A percentile compares a stretch with the other conserved stretches of the same genome.
Evolutionary conservation across 2,113 vertebrate species (phyloP).

Genomic region (Eubucco bourcierii): DNA sequence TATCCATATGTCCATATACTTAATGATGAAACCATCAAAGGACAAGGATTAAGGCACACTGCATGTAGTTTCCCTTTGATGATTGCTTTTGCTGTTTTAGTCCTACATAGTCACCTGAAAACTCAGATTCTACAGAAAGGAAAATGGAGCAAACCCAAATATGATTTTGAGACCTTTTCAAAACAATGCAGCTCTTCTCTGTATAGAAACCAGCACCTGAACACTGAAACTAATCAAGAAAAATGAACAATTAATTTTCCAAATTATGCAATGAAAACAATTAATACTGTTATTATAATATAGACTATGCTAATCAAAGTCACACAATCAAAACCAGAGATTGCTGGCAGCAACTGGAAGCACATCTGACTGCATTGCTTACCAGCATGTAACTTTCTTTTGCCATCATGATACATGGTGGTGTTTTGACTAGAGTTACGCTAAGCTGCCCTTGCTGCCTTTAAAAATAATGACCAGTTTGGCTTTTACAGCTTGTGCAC

Average conservation of each 20-base stretch:
- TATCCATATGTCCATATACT: neutral
- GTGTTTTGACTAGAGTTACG: neutral
- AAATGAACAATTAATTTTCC: neutral
- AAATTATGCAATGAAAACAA: neutral
- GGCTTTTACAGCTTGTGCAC: neutral
- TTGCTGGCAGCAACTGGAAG: neutral
- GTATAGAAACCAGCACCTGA: rapidly evolving
- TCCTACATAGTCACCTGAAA: neutral
- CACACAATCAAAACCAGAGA: neutral
- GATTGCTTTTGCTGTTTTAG: neutral
- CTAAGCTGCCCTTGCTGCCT: neutral
- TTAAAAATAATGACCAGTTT: neutral
- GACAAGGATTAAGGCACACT: neutral
- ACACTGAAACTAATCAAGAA: neutral
- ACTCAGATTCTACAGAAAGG: neutral
- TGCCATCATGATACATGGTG: neutral
- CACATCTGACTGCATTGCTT: neutral
- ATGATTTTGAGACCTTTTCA: neutral
- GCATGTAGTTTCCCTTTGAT: neutral
- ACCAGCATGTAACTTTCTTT: neutral
- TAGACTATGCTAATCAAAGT: neutral
- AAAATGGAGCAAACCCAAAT: neutral
- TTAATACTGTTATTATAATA: neutral
- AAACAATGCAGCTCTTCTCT: neutral
- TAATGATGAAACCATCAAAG: neutral